A percentile compares a stretch with the other conserved stretches of the same genome.
Evolutionary conservation across 2,797 vertebrate genomes (phyloP).

Genomic region (Semotilus atromaculatus): DNA sequence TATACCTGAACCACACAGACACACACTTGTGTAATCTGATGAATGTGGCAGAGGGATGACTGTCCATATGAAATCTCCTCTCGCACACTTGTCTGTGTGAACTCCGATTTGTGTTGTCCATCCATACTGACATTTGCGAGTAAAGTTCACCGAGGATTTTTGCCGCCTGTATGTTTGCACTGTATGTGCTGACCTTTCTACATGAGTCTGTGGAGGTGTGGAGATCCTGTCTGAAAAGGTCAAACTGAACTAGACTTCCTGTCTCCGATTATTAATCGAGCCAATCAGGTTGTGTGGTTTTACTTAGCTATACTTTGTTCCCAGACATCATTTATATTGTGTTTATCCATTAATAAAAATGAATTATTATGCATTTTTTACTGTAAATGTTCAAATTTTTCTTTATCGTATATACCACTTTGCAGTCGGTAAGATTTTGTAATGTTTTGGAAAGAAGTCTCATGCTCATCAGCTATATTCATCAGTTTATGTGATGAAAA

Average conservation of each 20-base stretch:
- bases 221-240: constrained; percentile 55
- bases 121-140: constrained; percentile 46
- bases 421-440: no score
- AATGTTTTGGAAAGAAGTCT: background rate
- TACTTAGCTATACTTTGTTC: background rate
- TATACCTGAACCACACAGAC: constrained; percentile 12
- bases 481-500: background rate
- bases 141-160: constrained; percentile 20
- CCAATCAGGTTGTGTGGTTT: constrained; percentile 37
- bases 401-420: no score
- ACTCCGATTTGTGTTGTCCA: constrained; percentile 25
- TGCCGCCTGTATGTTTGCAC: constrained; percentile 24
- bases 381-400: background rate
- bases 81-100: background rate
- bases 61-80: background rate
- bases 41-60: background rate
- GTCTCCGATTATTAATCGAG: constrained; percentile 45
- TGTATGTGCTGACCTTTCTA: constrained; percentile 44
- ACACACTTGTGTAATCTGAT: constrained; percentile 20
- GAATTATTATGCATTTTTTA: background rate
- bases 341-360: background rate
- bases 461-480: background rate
- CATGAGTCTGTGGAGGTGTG: constrained; percentile 51
- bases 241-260: constrained; percentile 52
- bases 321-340: background rate